Evolutionary conservation across 1,140 invertebrate genomes (phyloP).

Genomic region (Caenorhabditis brenneri): DNA sequence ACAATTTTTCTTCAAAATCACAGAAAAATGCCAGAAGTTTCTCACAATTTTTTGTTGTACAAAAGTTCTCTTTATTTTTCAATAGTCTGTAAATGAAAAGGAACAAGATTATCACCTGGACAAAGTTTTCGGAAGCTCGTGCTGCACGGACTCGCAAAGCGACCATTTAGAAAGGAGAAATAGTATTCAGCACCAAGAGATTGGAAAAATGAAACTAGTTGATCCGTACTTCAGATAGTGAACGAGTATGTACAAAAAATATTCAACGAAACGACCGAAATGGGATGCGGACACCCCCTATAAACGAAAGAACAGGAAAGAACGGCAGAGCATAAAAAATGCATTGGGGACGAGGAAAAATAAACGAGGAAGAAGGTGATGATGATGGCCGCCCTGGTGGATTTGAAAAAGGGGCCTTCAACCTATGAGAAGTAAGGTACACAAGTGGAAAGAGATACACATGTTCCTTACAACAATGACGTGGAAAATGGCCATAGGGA

Average conservation of each 20-base stretch:
- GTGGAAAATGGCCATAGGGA: slow-evolving; percentile 9
- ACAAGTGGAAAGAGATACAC: neutral
- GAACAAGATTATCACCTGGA: too few relatives aligned
- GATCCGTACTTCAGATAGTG: neutral
- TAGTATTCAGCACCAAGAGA: too few relatives aligned
- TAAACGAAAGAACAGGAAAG: slow-evolving; percentile 16
- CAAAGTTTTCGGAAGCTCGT: too few relatives aligned
- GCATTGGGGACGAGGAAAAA: neutral
- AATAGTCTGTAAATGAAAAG: too few relatives aligned
- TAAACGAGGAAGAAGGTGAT: neutral
- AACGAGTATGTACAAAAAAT: neutral
- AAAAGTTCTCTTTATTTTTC: too few relatives aligned
- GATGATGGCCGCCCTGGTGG: neutral
- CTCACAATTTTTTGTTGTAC: too few relatives aligned
- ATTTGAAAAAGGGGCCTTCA: neutral
- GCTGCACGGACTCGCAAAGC: too few relatives aligned
- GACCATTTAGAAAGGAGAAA: too few relatives aligned
- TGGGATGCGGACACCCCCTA: neutral
- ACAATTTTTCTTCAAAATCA: too few relatives aligned
- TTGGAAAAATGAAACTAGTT: too few relatives aligned
- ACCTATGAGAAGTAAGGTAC: neutral
- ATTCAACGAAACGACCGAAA: neutral
- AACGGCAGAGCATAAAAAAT: slow-evolving; percentile 26
- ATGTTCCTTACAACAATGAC: slow-evolving; percentile 22
- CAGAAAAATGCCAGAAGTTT: too few relatives aligned